Base-by-base conservation (phyloP, 2,113 vertebrate species). In the Psittacara wagleri region DNA sequence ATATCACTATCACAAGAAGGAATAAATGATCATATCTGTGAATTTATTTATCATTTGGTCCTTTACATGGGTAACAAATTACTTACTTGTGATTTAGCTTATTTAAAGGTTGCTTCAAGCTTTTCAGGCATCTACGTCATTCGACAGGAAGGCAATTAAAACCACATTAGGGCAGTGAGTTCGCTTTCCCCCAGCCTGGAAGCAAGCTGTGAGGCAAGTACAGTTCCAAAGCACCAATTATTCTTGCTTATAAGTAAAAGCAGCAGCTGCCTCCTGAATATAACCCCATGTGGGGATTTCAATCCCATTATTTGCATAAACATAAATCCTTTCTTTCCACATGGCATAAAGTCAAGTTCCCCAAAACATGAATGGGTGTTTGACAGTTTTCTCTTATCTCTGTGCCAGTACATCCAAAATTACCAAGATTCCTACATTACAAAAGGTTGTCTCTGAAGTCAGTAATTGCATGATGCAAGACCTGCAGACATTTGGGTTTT, bases 261-360 rank as follows among this genome's bases (percentile, higher is more conserved):
- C 67, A 93, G 91, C 91, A 96, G 89, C 95, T 95, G 88, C 3
- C 86, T 43, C 39, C 51, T 88, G 73, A 92, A 83, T 88, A 87
- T 28, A 92, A 81, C 62, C 86, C 44, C 79, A 75, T 43, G 31
- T 54, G 84, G 87, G 49, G 59, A 87, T 61, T 95, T 90, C 80
- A 92, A 87, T 57, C 69, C 61, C 54, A 46, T 83, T 68, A 95
- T 96, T 86, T 92, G 82, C 79, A 96, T 85, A 91, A 93, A 90
- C 76, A 92, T 70, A 96, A 95, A 91, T 70, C 66, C 49, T 86
- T 86, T 92, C 85, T 73, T 69, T 89, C 80, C 69, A 48, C 39
- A 70, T 31, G 67, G 74, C 73, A 88, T 48, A 51, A 82, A 91
- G 79, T 91, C 91, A 95, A 94, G 46, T 39, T 84, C 41, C 35